Evolutionary conservation across 2,113 vertebrate species (phyloP), one percentile per base, ranked within the genome.

Genomic region (Caracal caracal): DNA sequence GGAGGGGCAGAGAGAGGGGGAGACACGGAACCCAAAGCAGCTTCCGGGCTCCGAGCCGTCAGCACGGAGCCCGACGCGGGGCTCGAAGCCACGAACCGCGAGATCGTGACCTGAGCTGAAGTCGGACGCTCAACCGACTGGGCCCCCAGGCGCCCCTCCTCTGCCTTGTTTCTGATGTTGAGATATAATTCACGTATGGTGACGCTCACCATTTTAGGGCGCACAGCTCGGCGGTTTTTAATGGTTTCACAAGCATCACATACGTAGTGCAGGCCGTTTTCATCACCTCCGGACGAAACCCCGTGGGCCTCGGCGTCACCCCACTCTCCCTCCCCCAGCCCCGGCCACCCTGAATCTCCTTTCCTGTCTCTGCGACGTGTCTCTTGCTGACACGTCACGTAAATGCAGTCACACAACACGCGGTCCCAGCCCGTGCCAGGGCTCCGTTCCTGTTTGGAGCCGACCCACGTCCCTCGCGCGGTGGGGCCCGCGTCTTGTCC

Each of bases 391-490:
- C 59, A 24, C 5, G 35, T 43, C 40, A 19, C 1, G 0, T 7
- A 17, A 10, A 28, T 1, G 47, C 24, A 37, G 5, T 24, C 53
- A 2, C 4, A 56, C 10, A 7, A 4, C 43, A 43, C 8, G 43
- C 8, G 7, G 37, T 37, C n/a, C 6, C 5, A 33, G 33, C 11
- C 8, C 1, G 26, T 6, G 13, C 24, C 16, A 0, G 35, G 0
- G 4, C 65, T 73, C 24, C 10, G 0, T 24, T 35, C 43, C 43
- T 73, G 37, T 33, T 28, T 1, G 5, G 0, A 10, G 73, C 63
- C 26, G 43, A 47, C 0, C 5, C 6, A 22, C 9, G 28, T 6
- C 65, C 80, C 63, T 0, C 0, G 11, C 8, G 0, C 5, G 16
- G 80, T 40, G 1, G 11, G 75, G 7, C 35, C 80, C 43, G 1